These are phyloP conservation scores for Acridotheres tristis DNA, from an alignment of 2,797 vertebrate species.

Conservation along the genomic window DNA sequence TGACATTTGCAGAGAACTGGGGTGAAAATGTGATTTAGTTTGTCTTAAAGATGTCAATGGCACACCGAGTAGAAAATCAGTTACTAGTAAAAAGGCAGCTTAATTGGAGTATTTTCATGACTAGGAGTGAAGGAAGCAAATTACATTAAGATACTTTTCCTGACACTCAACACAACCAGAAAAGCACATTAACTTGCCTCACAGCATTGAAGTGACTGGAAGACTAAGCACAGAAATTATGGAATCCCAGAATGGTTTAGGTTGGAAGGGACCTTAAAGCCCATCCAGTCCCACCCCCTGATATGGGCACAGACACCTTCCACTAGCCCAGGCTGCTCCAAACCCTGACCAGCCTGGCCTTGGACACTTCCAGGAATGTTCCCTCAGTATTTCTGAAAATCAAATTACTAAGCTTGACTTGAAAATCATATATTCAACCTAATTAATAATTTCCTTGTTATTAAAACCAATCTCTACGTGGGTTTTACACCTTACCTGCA, in stretches of 20 bases:
- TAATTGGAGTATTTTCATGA: background rate
- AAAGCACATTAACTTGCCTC: background rate
- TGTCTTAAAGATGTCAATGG: background rate
- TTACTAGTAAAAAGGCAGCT: background rate
- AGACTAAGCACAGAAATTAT: background rate
- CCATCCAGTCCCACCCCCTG: background rate
- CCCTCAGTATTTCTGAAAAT: background rate
- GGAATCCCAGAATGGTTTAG: background rate
- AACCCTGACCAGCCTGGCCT: fast-evolving
- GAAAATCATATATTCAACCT: background rate
- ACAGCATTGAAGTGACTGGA: background rate
- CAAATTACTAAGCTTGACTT: background rate
- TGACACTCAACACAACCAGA: background rate
- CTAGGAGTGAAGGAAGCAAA: background rate
- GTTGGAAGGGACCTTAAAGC: background rate
- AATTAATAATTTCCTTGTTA: background rate
- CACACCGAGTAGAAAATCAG: background rate
- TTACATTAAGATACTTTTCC: background rate
- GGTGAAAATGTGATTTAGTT: background rate
- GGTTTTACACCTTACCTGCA: slow-evolving; percentile 84
- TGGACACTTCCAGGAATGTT: background rate
- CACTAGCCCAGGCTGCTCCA: fast-evolving
- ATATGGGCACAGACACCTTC: background rate
- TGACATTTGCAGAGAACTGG: background rate
- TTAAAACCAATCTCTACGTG: background rate